Percentiles rank a stretch among this genome's conserved stretches.
These are phyloP conservation scores for Plotosus lineatus DNA, from an alignment of 2,113 vertebrate genomes.

Conservation along the genomic window DNA sequence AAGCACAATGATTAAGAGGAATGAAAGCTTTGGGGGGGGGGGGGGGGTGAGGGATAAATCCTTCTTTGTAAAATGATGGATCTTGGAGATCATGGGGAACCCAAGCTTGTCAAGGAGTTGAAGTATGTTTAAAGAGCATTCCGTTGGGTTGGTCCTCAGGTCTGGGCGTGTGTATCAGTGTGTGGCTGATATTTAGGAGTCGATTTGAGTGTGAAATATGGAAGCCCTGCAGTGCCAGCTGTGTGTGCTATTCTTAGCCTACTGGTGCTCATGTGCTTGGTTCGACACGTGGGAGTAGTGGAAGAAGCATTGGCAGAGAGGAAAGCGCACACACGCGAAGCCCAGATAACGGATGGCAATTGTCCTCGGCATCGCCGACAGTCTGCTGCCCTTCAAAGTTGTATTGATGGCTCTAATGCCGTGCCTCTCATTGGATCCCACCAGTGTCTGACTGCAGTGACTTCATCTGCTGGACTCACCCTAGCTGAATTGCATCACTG, in stretches of 20 bases:
- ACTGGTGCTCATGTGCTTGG: slow-evolving; percentile 62
- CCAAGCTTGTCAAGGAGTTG: slow-evolving; percentile 55
- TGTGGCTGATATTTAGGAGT: slow-evolving; percentile 58
- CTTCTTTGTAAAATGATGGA: slow-evolving; percentile 39
- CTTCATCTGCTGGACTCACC: slow-evolving; percentile 9
- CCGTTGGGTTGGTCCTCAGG: not conserved
- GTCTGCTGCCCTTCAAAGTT: slow-evolving; percentile 40
- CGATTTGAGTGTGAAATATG: slow-evolving; percentile 73
- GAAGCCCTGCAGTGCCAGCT: slow-evolving; percentile 73
- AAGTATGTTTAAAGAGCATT: slow-evolving; percentile 64
- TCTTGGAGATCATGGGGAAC: not conserved
- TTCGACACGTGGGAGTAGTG: slow-evolving; percentile 63
- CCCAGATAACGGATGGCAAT: slow-evolving; percentile 31
- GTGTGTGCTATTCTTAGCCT: slow-evolving; percentile 76
- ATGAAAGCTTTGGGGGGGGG: slow-evolving; percentile 27
- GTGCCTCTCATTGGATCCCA: slow-evolving; percentile 12
- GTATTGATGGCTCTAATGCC: slow-evolving; percentile 29
- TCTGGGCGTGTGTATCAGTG: slow-evolving; percentile 1
- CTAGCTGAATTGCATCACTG: slow-evolving; percentile 24
- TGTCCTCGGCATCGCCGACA: not conserved
- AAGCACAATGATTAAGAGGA: slow-evolving; percentile 41
- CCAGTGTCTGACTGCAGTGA: not conserved
- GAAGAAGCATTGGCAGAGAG: slow-evolving; percentile 59
- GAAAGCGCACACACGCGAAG: slow-evolving; percentile 33
- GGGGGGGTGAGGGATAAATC: slow-evolving; percentile 50